Base-by-base conservation (phyloP, 2,888 invertebrate genomes). In the Opisthograptis luteolata region DNA sequence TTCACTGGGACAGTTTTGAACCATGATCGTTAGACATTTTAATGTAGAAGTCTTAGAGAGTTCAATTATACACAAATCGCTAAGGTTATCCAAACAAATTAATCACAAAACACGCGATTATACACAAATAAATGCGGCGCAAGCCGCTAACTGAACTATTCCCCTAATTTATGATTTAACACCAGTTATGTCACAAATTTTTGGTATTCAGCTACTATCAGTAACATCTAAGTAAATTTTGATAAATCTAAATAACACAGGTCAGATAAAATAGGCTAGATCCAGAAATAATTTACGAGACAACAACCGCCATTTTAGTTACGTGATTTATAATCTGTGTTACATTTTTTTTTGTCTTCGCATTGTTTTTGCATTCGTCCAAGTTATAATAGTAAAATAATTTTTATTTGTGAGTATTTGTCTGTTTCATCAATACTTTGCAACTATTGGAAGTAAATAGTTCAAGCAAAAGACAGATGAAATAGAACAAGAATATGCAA, bases 261-360 rank as follows among this genome's bases (percentile, higher is more conserved):
- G 10, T 25, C 12, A 13, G 2, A 3, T 14, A 28, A 10, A 24
- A 12, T 13, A 25, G 15, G 12, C 19, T 6, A 9, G 13, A 19
- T 25, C 14, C 25, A 25, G 10, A 42, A 36, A 10, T 17, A 19
- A 49, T 68, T 62, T 39, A 55, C 64, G 62, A 76, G 77, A 84
- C 77, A 88, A 87, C 83, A 87, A 86, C 79, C 86, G 85, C 87
- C 87, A 88, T 88, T 81, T 85, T 86, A 14, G 9, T 14, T 30
- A 22, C 10, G 20, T 20, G 34, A 34, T 20, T 34, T 37, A 24
- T 24, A 41, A 19, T 14, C 7, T 42, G 14, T 7, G 24, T 32
- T n/a, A n/a, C n/a, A n/a, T n/a, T n/a, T n/a, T n/a, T n/a, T n/a
- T n/a, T n/a, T n/a, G n/a, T n/a, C n/a, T n/a, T n/a, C n/a, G n/a